Percentiles rank a stretch among this genome's conserved stretches.
phyloP scores from a whole-genome alignment of 2,113 vertebrate genomes.

The Mohoua ochrocephala region DNA sequence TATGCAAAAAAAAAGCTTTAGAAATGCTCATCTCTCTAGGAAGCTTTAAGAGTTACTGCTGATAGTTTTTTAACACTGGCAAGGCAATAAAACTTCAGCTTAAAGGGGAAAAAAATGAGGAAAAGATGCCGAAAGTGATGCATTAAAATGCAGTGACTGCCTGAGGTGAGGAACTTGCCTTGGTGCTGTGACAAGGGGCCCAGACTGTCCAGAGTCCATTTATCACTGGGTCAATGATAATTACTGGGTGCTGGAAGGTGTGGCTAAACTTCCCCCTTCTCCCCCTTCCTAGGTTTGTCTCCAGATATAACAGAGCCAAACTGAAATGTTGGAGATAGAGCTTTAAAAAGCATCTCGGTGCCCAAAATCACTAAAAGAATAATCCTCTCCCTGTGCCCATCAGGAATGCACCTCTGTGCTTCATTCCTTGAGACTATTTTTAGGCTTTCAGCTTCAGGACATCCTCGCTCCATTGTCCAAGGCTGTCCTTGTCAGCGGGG shows the following conservation, averaged over 20 bases:
- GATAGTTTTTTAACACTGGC: background rate
- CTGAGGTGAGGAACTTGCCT: background rate
- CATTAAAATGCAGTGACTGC: background rate
- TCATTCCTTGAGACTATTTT: background rate
- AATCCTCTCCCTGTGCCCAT: background rate
- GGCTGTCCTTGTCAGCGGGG: background rate
- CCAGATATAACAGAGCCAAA: background rate
- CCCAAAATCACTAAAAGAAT: background rate
- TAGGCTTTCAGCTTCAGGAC: background rate
- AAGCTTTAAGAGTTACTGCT: background rate
- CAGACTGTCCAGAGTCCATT: background rate
- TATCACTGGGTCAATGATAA: background rate
- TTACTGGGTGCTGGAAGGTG: background rate
- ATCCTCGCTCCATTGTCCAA: background rate
- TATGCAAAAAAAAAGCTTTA: slow-evolving; percentile 50
- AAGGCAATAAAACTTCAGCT: background rate
- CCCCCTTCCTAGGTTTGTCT: background rate
- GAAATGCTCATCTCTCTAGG: slow-evolving; percentile 50
- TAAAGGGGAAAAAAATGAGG: background rate
- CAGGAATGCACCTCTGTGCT: background rate
- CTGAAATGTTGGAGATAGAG: accelerated
- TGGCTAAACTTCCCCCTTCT: background rate
- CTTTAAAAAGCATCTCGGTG: background rate
- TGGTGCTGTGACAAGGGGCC: background rate
- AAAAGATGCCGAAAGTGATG: background rate